Conservation (phyloP, 2,113 vertebrate genomes). For the Probosciger aterrimus region DNA sequence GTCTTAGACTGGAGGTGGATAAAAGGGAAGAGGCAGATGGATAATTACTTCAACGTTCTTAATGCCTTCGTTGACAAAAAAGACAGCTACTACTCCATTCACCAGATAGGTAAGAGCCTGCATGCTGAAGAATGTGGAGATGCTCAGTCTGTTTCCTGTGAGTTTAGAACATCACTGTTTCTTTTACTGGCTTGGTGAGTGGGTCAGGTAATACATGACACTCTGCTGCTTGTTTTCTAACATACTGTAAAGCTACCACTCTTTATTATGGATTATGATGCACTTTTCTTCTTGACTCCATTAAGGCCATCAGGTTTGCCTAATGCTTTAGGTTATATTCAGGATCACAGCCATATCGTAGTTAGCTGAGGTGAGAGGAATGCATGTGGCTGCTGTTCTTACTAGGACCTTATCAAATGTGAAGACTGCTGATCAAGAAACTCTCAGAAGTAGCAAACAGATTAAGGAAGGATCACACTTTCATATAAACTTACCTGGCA, state of each 20-base stretch:
- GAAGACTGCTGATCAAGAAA: not conserved
- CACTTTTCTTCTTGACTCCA: not conserved
- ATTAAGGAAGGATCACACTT: not conserved
- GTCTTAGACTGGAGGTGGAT: slow-evolving; percentile 91
- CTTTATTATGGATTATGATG: not conserved
- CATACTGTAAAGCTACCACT: not conserved
- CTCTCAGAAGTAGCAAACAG: not conserved
- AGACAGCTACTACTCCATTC: slow-evolving; percentile 97
- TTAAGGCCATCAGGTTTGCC: not conserved
- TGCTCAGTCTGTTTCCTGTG: not conserved
- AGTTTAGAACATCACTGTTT: not conserved
- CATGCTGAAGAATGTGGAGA: not conserved
- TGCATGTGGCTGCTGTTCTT: not conserved
- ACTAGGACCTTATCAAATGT: not conserved
- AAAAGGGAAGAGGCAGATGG: slow-evolving; percentile 80
- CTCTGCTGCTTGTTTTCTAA: not conserved
- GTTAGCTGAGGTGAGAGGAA: not conserved
- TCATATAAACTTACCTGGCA: not conserved
- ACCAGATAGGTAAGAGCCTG: slow-evolving; percentile 90
- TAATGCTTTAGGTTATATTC: not conserved
- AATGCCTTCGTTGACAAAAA: slow-evolving; percentile 97
- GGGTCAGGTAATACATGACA: not conserved
- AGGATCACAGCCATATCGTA: not conserved
- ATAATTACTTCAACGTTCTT: slow-evolving; percentile 89
- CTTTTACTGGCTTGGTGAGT: not conserved